Conservation (phyloP, 2,797 vertebrate genomes). For the Myiothlypis coronata region DNA sequence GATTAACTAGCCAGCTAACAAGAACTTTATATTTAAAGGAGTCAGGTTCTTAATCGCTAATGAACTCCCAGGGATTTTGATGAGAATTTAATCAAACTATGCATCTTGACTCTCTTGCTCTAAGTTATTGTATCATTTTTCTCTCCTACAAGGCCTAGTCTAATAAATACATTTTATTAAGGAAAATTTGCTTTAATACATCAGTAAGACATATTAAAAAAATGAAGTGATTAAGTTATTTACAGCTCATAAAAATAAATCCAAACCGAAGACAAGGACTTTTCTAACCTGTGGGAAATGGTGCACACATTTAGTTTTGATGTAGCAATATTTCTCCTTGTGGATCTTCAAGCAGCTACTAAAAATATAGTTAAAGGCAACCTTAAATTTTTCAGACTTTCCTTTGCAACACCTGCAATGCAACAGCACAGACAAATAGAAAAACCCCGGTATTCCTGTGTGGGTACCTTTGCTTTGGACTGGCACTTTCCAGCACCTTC, state of each 20-base stretch:
- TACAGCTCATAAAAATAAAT: slow-evolving; percentile 6
- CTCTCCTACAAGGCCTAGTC: not conserved
- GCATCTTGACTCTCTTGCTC: not conserved
- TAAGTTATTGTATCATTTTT: slow-evolving; percentile 12
- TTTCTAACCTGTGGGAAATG: not conserved
- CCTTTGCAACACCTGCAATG: not conserved
- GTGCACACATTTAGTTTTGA: not conserved
- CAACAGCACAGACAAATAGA: not conserved
- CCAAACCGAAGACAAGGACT: not conserved
- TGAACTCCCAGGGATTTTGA: slow-evolving; percentile 25
- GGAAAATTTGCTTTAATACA: not conserved
- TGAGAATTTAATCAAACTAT: slow-evolving; percentile 34
- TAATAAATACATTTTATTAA: slow-evolving; percentile 3
- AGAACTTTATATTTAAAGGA: not conserved
- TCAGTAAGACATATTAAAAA: not conserved
- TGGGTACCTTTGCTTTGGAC: not conserved
- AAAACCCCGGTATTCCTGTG: not conserved
- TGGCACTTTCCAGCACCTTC: not conserved
- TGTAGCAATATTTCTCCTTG: not conserved
- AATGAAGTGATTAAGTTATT: not conserved
- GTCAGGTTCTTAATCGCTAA: not conserved
- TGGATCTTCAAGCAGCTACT: not conserved
- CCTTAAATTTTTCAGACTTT: not conserved
- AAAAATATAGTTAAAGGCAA: not conserved
- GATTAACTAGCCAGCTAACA: not conserved